These are phyloP conservation scores for Nyctalus aviator DNA, from an alignment of 2,797 vertebrate genomes.

Conservation along the genomic window DNA sequence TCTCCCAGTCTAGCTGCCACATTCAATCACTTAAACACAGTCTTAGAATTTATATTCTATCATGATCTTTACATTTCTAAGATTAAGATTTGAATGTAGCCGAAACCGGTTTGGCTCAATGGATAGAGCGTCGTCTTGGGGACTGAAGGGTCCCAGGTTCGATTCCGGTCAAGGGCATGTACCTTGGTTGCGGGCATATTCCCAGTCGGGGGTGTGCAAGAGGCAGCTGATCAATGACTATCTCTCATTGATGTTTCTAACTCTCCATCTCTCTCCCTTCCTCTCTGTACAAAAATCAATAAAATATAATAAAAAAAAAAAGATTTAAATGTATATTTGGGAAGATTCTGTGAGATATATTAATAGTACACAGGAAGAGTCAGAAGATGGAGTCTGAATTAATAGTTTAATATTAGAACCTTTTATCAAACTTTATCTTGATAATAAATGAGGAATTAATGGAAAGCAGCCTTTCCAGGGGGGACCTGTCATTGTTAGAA, in stretches of 20 bases:
- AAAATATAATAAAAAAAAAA: too few species aligned
- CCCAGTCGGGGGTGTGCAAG: too few species aligned
- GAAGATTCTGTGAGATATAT: constrained; percentile 7
- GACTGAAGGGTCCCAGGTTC: too few species aligned
- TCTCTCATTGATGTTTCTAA: too few species aligned
- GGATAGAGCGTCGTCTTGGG: too few species aligned
- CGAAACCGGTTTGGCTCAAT: too few species aligned
- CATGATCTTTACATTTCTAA: background rate
- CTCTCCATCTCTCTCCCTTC: too few species aligned
- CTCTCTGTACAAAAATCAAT: too few species aligned
- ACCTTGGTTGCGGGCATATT: too few species aligned
- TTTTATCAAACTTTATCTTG: constrained; percentile 51
- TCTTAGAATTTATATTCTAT: background rate
- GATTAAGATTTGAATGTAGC: constrained; percentile 3
- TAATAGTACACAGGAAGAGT: background rate
- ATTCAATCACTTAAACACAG: background rate
- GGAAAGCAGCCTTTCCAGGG: constrained; percentile 54
- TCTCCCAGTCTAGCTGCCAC: background rate
- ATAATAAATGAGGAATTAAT: constrained; percentile 81
- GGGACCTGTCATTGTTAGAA: constrained; percentile 78
- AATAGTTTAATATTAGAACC: constrained; percentile 37
- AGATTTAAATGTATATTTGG: background rate
- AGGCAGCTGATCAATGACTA: too few species aligned
- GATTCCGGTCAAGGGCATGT: too few species aligned
- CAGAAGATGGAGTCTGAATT: constrained; percentile 46